phyloP scores from a whole-genome alignment of 2,888 invertebrate genomes.

The Chalcosyrphus nemorum region DNA sequence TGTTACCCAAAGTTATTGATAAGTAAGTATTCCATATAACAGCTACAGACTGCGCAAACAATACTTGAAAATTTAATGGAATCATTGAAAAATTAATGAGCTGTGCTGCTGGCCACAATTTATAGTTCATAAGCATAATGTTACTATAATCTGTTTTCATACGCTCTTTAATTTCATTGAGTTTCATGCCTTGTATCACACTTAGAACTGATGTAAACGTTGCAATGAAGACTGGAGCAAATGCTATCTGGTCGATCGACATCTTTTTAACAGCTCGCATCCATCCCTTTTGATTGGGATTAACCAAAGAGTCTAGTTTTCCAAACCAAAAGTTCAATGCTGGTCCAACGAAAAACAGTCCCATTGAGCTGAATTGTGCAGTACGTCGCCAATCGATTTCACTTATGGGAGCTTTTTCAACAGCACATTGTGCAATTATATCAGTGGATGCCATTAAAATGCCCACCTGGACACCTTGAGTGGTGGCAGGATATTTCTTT shows the following conservation, averaged over 20 bases:
- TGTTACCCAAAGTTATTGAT: constrained; percentile 84
- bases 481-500: constrained; percentile 44
- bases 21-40: constrained; percentile 93
- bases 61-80: constrained; percentile 91
- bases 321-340: constrained; percentile 77
- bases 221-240: constrained; percentile 77
- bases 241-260: constrained; percentile 75
- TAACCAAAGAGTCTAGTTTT: constrained; percentile 72
- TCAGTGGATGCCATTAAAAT: constrained; percentile 79
- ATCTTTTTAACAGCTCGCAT: constrained; percentile 77
- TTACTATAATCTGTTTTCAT: constrained; percentile 72
- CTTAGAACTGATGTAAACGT: constrained; percentile 76
- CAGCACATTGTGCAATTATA: constrained; percentile 76
- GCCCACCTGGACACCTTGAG: constrained; percentile 74
- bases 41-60: constrained; percentile 89
- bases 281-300: not conserved
- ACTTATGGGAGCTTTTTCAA: constrained; percentile 74
- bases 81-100: constrained; percentile 91
- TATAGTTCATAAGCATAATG: constrained; percentile 76
- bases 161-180: constrained; percentile 69
- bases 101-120: constrained; percentile 86
- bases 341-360: constrained; percentile 77
- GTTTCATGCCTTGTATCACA: constrained; percentile 74
- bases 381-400: constrained; percentile 76
- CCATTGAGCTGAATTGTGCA: constrained; percentile 76